These are phyloP conservation scores for Tachysurus vachellii DNA, from an alignment of 2,113 vertebrate genomes.

Conservation along the genomic window DNA sequence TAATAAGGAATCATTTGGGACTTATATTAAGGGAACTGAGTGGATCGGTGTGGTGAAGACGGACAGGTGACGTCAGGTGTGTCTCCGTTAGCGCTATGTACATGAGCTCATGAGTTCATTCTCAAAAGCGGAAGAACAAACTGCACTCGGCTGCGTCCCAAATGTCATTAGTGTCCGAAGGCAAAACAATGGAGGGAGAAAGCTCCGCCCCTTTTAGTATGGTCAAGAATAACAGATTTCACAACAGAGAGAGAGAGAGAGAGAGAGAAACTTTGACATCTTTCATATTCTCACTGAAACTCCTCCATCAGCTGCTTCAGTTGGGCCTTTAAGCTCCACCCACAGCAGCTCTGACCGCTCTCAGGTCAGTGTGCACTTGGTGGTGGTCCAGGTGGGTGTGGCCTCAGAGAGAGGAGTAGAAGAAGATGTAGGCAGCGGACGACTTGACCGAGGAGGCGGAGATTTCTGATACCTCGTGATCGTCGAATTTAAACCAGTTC, in stretches of 20 bases:
- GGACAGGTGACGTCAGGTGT: neutral
- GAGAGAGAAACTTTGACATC: slow-evolving; percentile 27
- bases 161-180: slow-evolving; percentile 28
- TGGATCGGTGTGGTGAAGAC: neutral
- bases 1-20: neutral
- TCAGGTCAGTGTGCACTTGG: slow-evolving; percentile 51
- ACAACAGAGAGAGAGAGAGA: slow-evolving; percentile 1
- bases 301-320: slow-evolving; percentile 12
- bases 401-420: slow-evolving; percentile 88
- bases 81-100: slow-evolving; percentile 84
- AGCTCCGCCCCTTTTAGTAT: slow-evolving; percentile 10
- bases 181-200: neutral
- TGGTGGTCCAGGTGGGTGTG: slow-evolving; percentile 61
- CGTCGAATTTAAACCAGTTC: slow-evolving; percentile 97
- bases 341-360: slow-evolving; percentile 38
- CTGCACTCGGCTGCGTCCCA: neutral
- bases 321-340: slow-evolving; percentile 16
- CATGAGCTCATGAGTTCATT: slow-evolving; percentile 64
- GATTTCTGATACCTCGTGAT: slow-evolving; percentile 93
- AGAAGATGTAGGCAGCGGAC: slow-evolving; percentile 95
- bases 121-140: neutral
- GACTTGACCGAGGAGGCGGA: slow-evolving; percentile 89
- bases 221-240: slow-evolving; percentile 21
- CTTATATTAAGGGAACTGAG: neutral
- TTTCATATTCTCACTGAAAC: slow-evolving; percentile 16